Percentiles rank a stretch among this genome's conserved stretches.
Evolutionary conservation across 2,888 invertebrate genomes (phyloP).

Genomic region (Tipula unca): DNA sequence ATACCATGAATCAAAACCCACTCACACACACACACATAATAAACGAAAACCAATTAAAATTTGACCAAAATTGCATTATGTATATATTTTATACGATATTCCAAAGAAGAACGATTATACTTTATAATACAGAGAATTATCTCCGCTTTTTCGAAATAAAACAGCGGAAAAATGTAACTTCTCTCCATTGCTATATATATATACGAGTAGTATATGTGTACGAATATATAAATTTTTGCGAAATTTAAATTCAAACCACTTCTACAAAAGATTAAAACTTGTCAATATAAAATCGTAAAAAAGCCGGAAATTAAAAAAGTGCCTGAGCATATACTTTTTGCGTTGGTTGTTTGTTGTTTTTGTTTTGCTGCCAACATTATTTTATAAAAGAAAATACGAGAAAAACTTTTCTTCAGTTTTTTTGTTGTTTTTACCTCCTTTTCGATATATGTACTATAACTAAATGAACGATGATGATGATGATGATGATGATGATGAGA

Average conservation of each 20-base stretch:
- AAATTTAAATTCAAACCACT: constrained; percentile 14
- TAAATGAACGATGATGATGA: neutral
- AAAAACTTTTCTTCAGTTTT: neutral
- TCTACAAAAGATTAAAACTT: constrained; percentile 8
- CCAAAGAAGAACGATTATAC: neutral
- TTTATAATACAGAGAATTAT: neutral
- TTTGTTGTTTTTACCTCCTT: neutral
- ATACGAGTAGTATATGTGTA: neutral
- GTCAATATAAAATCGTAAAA: constrained; percentile 9
- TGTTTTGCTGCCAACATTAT: neutral
- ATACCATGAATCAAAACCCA: neutral
- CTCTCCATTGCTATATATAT: neutral
- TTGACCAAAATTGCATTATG: constrained; percentile 1
- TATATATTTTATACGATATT: neutral
- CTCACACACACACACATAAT: neutral
- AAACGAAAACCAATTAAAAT: neutral
- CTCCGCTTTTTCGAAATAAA: neutral
- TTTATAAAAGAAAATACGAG: neutral
- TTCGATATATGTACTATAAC: no score
- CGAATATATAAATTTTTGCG: neutral
- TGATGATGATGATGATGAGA: neutral
- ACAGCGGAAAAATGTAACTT: neutral
- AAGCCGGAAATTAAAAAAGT: constrained; percentile 14
- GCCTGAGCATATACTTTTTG: neutral
- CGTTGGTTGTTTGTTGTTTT: neutral